Evolutionary conservation across 2,797 vertebrate species (phyloP).

Genomic region (Merluccius polli): DNA sequence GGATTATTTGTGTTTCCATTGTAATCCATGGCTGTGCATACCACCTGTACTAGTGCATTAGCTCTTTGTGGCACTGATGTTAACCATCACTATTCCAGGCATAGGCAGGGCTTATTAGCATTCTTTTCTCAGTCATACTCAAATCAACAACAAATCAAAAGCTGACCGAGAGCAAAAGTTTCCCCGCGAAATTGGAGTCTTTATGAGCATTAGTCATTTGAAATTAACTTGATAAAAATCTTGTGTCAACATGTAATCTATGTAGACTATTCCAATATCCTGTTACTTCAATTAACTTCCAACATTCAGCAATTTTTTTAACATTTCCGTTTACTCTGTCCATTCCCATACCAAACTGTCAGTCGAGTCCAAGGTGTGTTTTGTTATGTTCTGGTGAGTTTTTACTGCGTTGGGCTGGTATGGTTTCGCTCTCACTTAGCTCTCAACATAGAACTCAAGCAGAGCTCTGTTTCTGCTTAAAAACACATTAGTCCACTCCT

Average conservation of each 20-base stretch:
- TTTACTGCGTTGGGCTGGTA: conserved; percentile 19
- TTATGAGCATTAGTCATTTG: no score
- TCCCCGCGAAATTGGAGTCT: no score
- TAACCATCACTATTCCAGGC: conserved; percentile 6
- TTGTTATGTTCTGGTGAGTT: conserved; percentile 24
- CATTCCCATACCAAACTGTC: not conserved
- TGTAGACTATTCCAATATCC: no score
- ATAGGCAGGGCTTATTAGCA: not conserved
- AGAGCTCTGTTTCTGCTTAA: conserved; percentile 5
- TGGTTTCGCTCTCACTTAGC: conserved; percentile 37
- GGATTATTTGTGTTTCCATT: not conserved
- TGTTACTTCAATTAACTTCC: no score
- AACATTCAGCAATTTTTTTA: conserved; percentile 19
- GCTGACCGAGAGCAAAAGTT: no score
- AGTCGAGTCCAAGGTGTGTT: conserved; percentile 41
- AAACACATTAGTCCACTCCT: conserved; percentile 3
- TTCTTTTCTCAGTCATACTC: no score
- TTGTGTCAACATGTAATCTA: no score
- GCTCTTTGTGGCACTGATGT: conserved; percentile 23
- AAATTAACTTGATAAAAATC: no score
- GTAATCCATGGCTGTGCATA: conserved; percentile 20
- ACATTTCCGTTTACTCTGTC: not conserved
- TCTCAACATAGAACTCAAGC: conserved; percentile 28
- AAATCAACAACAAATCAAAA: no score
- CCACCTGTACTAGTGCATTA: conserved; percentile 35